Conservation (phyloP, 2,888 invertebrate genomes). For the Galerucella pusilla region DNA sequence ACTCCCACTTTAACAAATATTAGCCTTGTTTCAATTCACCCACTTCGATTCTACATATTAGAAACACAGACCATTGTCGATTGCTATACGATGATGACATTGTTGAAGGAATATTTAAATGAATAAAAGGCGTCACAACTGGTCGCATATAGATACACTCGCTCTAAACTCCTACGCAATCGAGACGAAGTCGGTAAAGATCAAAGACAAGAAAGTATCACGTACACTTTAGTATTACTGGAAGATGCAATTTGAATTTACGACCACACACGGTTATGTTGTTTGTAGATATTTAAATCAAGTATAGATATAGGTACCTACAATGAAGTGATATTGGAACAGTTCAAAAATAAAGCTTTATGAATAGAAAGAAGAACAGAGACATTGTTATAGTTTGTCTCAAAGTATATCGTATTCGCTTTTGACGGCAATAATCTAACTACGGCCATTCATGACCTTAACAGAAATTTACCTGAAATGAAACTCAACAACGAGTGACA, state of each 20-base stretch:
- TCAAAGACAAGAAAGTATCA: constrained; percentile 43
- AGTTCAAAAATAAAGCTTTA: not conserved
- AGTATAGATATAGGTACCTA: not conserved
- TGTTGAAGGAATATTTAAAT: constrained; percentile 50
- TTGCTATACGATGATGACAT: constrained; percentile 41
- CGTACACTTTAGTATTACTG: constrained; percentile 38
- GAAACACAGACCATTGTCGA: not conserved
- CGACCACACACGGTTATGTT: constrained; percentile 36
- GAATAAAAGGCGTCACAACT: constrained; percentile 44
- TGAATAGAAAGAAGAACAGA: no score
- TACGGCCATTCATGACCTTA: no score
- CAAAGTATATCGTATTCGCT: no score
- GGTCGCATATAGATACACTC: constrained; percentile 38
- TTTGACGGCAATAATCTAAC: no score
- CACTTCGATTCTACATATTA: not conserved
- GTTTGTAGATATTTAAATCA: constrained; percentile 16
- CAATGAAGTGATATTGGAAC: not conserved
- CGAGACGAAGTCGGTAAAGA: constrained; percentile 36
- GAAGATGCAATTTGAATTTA: constrained; percentile 40
- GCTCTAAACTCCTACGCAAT: constrained; percentile 43
- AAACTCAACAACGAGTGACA: no score
- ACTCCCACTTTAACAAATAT: not conserved
- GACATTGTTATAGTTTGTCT: no score
- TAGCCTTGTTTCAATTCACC: not conserved
- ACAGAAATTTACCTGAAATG: no score